phyloP scores from a whole-genome alignment of 2,113 vertebrate species.

The Pachypanchax playfairii region DNA sequence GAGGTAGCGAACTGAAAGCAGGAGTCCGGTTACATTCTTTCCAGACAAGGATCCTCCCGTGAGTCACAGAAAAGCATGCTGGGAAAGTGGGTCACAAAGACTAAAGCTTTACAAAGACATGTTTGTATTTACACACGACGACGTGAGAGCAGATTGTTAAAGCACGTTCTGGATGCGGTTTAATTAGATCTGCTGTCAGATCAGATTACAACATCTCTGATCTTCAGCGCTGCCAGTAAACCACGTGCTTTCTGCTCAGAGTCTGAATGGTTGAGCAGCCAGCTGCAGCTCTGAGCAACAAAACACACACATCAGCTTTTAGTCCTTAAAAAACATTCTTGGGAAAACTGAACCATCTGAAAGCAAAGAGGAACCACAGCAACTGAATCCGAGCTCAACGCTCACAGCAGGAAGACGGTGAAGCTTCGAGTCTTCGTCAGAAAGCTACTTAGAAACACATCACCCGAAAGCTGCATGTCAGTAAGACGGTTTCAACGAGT shows the following conservation, averaged over 20 bases:
- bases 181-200: too few species aligned
- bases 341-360: not conserved
- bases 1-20: conserved; percentile 68
- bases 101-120: not conserved
- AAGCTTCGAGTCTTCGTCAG: too few species aligned
- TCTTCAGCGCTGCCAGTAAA: conserved; percentile 37
- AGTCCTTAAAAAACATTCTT: not conserved
- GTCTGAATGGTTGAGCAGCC: conserved; percentile 2
- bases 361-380: not conserved
- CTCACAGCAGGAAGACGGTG: too few species aligned
- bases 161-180: too few species aligned
- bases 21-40: conserved; percentile 72
- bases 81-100: conserved; percentile 26
- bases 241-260: conserved; percentile 62
- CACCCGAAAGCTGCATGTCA: too few species aligned
- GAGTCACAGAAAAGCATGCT: conserved; percentile 7
- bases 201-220: conserved; percentile 35
- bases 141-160: not conserved
- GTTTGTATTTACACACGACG: not conserved
- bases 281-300: not conserved
- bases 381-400: too few species aligned
- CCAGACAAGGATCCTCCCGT: conserved; percentile 10
- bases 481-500: too few species aligned
- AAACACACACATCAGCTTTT: not conserved
- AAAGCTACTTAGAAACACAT: too few species aligned